Conservation (phyloP, 2,888 invertebrate genomes). For the Melanchra persicariae region DNA sequence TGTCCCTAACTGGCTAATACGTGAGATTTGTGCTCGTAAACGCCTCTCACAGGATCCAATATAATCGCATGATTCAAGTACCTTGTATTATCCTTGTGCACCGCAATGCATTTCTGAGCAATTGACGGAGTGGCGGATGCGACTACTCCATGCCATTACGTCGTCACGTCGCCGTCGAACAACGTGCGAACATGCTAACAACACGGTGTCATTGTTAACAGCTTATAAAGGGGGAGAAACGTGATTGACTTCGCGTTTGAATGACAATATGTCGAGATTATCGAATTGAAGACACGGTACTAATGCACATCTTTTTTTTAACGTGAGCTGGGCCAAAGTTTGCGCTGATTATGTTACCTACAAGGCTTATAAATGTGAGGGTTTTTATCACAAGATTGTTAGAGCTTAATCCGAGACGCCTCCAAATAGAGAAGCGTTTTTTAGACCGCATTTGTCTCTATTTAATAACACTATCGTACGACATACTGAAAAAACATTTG, state of each 20-base stretch:
- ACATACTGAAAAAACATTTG: background rate
- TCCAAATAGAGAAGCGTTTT: background rate
- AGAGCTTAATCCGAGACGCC: background rate
- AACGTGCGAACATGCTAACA: background rate
- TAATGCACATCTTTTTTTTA: background rate
- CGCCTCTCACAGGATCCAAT: background rate
- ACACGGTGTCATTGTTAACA: background rate
- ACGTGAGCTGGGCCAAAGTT: background rate
- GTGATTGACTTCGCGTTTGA: background rate
- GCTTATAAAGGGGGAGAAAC: background rate
- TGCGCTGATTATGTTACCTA: background rate
- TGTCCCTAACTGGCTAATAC: background rate
- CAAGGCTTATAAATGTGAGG: background rate
- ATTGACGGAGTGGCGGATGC: constrained; percentile 2
- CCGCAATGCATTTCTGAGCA: background rate
- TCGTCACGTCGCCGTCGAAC: background rate
- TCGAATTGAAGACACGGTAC: background rate
- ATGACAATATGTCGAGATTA: background rate
- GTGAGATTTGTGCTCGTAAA: background rate
- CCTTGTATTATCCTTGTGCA: background rate
- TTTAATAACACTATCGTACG: background rate
- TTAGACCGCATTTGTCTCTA: background rate
- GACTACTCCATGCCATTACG: background rate
- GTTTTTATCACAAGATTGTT: background rate
- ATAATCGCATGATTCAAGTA: background rate